Conservation (phyloP, 1,140 invertebrate genomes). For the Cotesia chilonis region DNA sequence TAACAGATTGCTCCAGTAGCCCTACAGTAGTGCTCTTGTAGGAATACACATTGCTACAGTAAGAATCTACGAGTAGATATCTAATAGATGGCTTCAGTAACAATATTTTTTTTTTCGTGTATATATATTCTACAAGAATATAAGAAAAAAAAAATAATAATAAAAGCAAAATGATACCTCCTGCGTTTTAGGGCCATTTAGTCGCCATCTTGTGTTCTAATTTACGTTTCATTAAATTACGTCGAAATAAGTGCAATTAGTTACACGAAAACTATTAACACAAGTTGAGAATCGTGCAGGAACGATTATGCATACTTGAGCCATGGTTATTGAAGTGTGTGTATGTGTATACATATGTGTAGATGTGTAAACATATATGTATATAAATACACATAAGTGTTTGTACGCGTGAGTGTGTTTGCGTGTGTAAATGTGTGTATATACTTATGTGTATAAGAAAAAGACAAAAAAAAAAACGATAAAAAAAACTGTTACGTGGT, state of each 20-base stretch:
- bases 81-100: too few species aligned
- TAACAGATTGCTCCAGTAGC: too few species aligned
- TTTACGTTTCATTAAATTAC: constrained; percentile 60
- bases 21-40: too few species aligned
- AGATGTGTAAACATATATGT: too few species aligned
- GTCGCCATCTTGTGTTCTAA: constrained; percentile 63
- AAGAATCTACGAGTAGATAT: too few species aligned
- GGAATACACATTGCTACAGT: too few species aligned
- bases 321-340: constrained; percentile 34
- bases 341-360: too few species aligned
- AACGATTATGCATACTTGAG: constrained; percentile 33
- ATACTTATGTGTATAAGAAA: constrained; percentile 14
- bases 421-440: too few species aligned
- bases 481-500: constrained; percentile 62
- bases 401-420: too few species aligned
- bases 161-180: constrained; percentile 50
- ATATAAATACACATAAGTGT: too few species aligned
- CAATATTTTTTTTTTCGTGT: too few species aligned
- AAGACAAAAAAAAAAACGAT: constrained; percentile 44
- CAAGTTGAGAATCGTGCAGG: constrained; percentile 36
- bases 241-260: constrained; percentile 68
- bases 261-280: constrained; percentile 49
- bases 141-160: constrained; percentile 36
- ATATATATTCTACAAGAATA: too few species aligned
- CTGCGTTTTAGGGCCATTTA: constrained; percentile 58